Evolutionary conservation across 2,888 invertebrate genomes (phyloP).

Genomic region (Eucriotettix oculatus): DNA sequence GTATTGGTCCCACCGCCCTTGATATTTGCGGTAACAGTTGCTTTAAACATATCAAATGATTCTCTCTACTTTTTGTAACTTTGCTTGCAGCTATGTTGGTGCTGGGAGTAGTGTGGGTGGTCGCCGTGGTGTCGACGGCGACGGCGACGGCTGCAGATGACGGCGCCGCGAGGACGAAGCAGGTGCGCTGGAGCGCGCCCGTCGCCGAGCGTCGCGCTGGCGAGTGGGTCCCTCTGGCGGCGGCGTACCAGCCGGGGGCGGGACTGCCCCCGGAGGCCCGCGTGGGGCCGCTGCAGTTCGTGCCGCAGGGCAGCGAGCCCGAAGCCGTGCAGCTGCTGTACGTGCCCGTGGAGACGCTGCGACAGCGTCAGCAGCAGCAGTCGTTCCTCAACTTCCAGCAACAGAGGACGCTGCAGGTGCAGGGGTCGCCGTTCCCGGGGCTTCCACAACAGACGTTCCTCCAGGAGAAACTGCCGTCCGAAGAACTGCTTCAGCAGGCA

Average conservation of each 20-base stretch:
- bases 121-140: background rate
- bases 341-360: conserved; percentile 61
- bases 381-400: background rate
- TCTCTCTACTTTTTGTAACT: too few relatives aligned
- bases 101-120: too few relatives aligned
- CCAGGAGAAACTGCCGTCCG: too few relatives aligned
- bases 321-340: conserved; percentile 54
- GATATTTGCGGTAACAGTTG: too few relatives aligned
- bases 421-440: background rate
- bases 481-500: too few relatives aligned
- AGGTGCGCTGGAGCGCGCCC: background rate
- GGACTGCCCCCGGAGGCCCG: background rate
- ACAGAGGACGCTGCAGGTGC: background rate
- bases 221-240: background rate
- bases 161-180: background rate
- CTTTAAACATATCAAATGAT: too few relatives aligned
- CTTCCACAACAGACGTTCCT: too few relatives aligned
- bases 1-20: too few relatives aligned
- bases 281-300: background rate
- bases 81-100: too few relatives aligned
- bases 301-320: background rate
- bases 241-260: background rate
- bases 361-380: conserved; percentile 1
- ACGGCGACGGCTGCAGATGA: background rate
- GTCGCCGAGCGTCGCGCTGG: background rate